A percentile compares a stretch with the other conserved stretches of the same genome.
These are phyloP conservation scores for Ichneumon xanthorius DNA, from an alignment of 2,888 invertebrate genomes.

Conservation along the genomic window DNA sequence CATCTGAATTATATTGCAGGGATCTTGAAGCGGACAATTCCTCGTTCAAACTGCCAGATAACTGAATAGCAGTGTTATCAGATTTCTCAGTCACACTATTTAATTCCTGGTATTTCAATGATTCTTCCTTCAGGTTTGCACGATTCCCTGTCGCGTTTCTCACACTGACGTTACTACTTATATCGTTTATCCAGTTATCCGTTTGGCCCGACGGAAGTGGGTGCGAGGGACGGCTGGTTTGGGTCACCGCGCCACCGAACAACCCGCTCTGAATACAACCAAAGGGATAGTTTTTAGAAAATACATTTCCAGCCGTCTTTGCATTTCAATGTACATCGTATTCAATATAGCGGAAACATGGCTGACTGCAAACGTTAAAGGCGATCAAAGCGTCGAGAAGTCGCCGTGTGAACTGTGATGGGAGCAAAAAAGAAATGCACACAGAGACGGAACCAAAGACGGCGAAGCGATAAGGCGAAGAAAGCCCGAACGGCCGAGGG, in stretches of 20 bases:
- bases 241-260: constrained; percentile 49
- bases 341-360: constrained; percentile 33
- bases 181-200: constrained; percentile 21
- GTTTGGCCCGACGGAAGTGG: constrained; percentile 11
- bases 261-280: constrained; percentile 51
- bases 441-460: constrained; percentile 10
- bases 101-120: background rate
- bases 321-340: constrained; percentile 2
- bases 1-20: background rate
- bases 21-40: background rate
- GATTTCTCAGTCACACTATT: background rate
- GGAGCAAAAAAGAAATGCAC: background rate
- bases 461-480: constrained; percentile 46
- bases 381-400: constrained; percentile 23
- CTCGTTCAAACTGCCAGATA: background rate
- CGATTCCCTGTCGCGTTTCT: constrained; percentile 21
- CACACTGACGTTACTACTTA: background rate
- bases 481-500: constrained; percentile 17
- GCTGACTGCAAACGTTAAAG: constrained; percentile 31
- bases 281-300: constrained; percentile 44
- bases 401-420: background rate
- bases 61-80: background rate
- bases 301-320: constrained; percentile 5
- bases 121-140: background rate
- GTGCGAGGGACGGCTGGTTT: background rate